Evolutionary conservation across 1,140 invertebrate genomes (phyloP).

Genomic region (Drosophila obscura): DNA sequence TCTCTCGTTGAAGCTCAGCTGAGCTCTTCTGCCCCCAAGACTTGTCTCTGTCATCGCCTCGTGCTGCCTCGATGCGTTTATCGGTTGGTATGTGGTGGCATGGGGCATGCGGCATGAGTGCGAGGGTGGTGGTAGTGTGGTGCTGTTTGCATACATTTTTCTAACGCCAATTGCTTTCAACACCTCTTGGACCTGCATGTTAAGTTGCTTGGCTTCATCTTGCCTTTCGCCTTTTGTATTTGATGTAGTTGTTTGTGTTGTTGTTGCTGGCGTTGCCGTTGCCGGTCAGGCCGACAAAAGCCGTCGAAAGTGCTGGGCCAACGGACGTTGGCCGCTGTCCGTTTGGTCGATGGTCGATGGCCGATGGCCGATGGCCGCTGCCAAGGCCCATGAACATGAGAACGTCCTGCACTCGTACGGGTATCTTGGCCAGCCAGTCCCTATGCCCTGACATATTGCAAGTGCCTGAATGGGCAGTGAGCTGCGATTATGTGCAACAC

Average conservation of each 20-base stretch:
- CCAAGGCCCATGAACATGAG: conserved; percentile 46
- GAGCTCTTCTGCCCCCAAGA: conserved; percentile 21
- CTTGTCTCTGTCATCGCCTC: conserved; percentile 48
- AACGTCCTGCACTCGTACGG: conserved; percentile 20
- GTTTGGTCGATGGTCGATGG: conserved; percentile 2
- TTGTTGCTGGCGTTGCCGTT: conserved; percentile 26
- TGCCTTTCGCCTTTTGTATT: conserved; percentile 41
- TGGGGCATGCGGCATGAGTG: conserved; percentile 3
- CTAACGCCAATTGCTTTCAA: conserved; percentile 77
- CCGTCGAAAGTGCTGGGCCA: conserved; percentile 47
- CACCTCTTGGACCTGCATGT: conserved; percentile 56
- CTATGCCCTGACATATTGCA: conserved; percentile 70
- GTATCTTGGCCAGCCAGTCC: conserved; percentile 67
- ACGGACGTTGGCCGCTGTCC: conserved; percentile 28
- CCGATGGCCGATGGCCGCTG: conserved; percentile 21
- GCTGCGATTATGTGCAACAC: conserved; percentile 71
- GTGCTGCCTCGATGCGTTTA: conserved; percentile 57
- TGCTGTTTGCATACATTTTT: conserved; percentile 55
- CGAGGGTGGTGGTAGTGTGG: background rate
- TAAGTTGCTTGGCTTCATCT: conserved; percentile 55
- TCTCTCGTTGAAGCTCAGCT: too few species aligned
- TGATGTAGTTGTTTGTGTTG: conserved; percentile 3
- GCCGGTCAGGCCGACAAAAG: conserved; percentile 42
- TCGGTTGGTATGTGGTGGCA: conserved; percentile 11
- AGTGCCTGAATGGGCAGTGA: conserved; percentile 73